phyloP scores from a whole-genome alignment of 2,888 invertebrate species.

The Helleia helle region DNA sequence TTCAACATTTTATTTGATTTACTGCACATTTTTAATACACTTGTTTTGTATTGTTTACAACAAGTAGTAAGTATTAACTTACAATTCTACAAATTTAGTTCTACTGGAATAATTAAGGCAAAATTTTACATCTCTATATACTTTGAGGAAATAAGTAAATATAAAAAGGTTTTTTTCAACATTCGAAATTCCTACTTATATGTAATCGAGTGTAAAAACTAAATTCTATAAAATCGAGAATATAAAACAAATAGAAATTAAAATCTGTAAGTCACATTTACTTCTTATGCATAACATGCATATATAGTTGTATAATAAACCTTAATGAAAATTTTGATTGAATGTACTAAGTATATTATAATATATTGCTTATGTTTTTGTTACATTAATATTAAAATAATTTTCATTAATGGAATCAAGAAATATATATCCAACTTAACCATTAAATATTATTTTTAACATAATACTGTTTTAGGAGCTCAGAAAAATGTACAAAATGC shows the following conservation, averaged over 20 bases:
- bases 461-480: conserved; percentile 2
- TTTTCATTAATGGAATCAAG: background rate
- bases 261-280: background rate
- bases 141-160: conserved; percentile 12
- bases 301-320: conserved; percentile 2
- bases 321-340: conserved; percentile 6
- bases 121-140: conserved; percentile 21
- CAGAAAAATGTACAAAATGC: conserved; percentile 1
- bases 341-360: conserved; percentile 5
- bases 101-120: conserved; percentile 24
- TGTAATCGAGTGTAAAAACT: background rate
- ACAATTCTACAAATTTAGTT: conserved; percentile 16
- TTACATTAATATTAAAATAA: background rate
- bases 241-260: background rate
- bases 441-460: background rate
- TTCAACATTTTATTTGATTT: background rate
- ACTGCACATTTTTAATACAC: background rate
- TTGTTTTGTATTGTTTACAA: background rate
- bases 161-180: background rate
- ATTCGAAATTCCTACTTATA: background rate
- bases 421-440: background rate
- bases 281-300: conserved; percentile 1
- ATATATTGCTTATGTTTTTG: conserved; percentile 8
- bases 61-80: conserved; percentile 3
- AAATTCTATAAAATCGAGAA: background rate